Conservation (phyloP, 2,113 vertebrate species). For the Hippocampus comes region DNA sequence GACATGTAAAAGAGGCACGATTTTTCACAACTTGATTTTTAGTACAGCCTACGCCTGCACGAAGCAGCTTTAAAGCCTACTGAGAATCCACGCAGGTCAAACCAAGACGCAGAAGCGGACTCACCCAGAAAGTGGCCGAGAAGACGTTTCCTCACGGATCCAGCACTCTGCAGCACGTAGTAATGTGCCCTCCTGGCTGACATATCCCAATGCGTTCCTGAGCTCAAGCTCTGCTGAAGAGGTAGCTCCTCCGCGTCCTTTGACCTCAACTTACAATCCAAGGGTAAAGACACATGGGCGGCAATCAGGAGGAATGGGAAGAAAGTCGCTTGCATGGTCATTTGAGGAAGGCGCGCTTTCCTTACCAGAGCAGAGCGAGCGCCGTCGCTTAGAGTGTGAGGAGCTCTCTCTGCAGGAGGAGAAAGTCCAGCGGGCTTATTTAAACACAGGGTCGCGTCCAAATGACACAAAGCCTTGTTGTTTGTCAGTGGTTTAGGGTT, state of each 20-base stretch:
- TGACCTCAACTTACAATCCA: conserved; percentile 38
- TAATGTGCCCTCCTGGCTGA: background rate
- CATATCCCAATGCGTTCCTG: background rate
- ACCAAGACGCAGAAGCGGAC: conserved; percentile 47
- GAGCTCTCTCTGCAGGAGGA: conserved; percentile 50
- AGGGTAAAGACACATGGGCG: conserved; percentile 50
- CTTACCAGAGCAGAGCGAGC: conserved; percentile 16
- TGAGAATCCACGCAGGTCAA: background rate
- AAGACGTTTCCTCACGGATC: conserved; percentile 59
- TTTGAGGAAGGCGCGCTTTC: conserved; percentile 11
- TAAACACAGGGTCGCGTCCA: conserved; percentile 62
- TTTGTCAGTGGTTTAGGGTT: conserved; percentile 20
- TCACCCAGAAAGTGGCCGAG: conserved; percentile 80
- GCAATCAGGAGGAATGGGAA: conserved; percentile 50
- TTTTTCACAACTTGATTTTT: background rate
- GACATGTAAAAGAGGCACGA: too few species aligned
- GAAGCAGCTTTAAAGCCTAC: background rate
- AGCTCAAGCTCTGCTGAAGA: background rate
- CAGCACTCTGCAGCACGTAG: background rate
- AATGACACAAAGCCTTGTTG: conserved; percentile 31
- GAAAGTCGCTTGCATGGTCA: conserved; percentile 63
- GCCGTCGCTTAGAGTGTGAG: conserved; percentile 21
- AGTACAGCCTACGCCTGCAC: background rate
- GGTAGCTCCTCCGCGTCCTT: conserved; percentile 11
- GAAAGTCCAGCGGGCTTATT: conserved; percentile 68